These are phyloP conservation scores for Diachasmimorpha longicaudata DNA, from an alignment of 1,140 invertebrate genomes.

Conservation along the genomic window DNA sequence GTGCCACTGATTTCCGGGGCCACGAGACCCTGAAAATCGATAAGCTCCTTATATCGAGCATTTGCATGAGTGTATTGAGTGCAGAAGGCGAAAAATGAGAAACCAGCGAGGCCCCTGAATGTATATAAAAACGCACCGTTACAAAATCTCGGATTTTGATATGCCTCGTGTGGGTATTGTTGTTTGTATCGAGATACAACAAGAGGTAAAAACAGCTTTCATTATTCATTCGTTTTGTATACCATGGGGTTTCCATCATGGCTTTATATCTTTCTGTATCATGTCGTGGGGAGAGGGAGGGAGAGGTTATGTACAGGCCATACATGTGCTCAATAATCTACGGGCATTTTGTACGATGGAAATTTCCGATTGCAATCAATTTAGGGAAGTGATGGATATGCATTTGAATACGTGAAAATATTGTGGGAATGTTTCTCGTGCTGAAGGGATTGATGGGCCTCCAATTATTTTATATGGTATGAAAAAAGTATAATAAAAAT, in stretches of 20 bases:
- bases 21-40: slow-evolving; percentile 11
- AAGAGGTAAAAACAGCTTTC: slow-evolving; percentile 5
- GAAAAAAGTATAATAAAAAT: no score
- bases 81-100: slow-evolving; percentile 24
- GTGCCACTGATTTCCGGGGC: not conserved
- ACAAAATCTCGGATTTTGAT: not conserved
- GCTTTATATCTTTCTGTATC: slow-evolving; percentile 18
- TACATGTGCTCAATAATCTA: not conserved
- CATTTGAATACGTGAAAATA: not conserved
- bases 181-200: slow-evolving; percentile 20
- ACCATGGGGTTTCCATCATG: slow-evolving; percentile 3
- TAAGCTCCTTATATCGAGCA: slow-evolving; percentile 18
- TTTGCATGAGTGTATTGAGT: slow-evolving; percentile 18
- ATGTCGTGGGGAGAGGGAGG: not conserved
- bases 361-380: not conserved
- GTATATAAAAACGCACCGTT: not conserved
- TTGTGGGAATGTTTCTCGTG: not conserved
- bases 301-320: not conserved
- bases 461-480: no score
- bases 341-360: not conserved
- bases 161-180: not conserved
- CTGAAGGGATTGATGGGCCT: not conserved
- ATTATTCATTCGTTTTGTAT: slow-evolving; percentile 26
- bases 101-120: not conserved
- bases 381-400: not conserved